phyloP scores from a whole-genome alignment of 2,797 vertebrate species.

The Hoplostethus mediterraneus region DNA sequence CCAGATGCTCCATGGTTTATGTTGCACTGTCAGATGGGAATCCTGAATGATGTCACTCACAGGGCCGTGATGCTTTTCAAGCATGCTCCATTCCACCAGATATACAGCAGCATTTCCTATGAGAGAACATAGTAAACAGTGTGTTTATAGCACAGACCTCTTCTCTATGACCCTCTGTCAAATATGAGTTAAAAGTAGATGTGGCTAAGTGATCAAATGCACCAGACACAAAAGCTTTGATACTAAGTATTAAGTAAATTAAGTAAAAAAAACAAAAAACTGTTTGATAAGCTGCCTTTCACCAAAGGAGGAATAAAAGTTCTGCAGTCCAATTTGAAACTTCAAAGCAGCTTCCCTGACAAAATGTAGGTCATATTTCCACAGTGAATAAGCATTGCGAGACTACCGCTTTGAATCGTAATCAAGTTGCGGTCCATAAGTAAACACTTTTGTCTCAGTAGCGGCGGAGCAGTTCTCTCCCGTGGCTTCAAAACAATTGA shows the following conservation, averaged over 20 bases:
- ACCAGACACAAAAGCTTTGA: constrained; percentile 58
- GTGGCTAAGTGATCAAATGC: constrained; percentile 49
- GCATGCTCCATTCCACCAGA: constrained; percentile 23
- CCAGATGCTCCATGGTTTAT: constrained; percentile 50
- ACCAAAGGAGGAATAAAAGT: constrained; percentile 69
- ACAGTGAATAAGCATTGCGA: constrained; percentile 84
- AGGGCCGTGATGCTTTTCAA: constrained; percentile 29
- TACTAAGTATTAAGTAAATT: constrained; percentile 64
- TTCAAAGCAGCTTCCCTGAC: constrained; percentile 86
- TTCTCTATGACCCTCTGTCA: constrained; percentile 17
- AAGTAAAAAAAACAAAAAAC: constrained; percentile 42
- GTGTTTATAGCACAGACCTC: constrained; percentile 14
- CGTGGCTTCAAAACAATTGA: constrained; percentile 53
- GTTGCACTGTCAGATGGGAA: constrained; percentile 34
- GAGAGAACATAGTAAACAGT: constrained; percentile 21
- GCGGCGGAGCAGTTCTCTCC: constrained; percentile 52
- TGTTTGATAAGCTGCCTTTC: constrained; percentile 39
- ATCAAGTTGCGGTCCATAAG: constrained; percentile 79
- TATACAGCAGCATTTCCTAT: neutral
- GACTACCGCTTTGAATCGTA: constrained; percentile 85
- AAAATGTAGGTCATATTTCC: constrained; percentile 85
- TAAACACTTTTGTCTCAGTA: constrained; percentile 80
- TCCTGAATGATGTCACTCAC: constrained; percentile 43
- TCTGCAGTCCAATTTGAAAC: constrained; percentile 82
- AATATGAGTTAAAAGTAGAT: constrained; percentile 26